Evolutionary conservation across 2,888 invertebrate species (phyloP), one percentile per base, ranked within the genome.

Genomic region (Pseudoips prasinana): DNA sequence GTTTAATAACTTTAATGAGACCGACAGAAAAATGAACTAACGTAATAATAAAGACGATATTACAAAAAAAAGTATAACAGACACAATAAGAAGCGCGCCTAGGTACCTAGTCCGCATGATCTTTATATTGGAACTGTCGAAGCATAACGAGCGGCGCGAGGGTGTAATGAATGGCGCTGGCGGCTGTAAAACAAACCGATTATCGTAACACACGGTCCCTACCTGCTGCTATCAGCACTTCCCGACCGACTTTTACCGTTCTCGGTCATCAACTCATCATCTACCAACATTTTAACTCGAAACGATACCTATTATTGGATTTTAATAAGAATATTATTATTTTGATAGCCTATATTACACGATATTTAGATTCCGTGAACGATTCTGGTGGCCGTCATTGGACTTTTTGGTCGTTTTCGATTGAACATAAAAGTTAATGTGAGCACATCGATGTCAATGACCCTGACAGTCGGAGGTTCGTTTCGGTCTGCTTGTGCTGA

Each of bases 401-500:
- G 37, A 43, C 14, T 46, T 53, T 58, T 49, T 51, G 49, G 54
- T 53, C 56, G 56, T 48, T 20, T n/a, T 58, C 48, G 57, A 57
- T 60, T 61, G 59, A 42, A 51, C 57, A 62, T 57, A 53, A 62
- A 57, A 55, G 46, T 56, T 50, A 51, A 60, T 50, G 58, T 61
- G 52, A 54, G 53, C 53, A 66, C 59, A 62, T 61, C 46, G 53
- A 62, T 75, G 84, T 82, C 83, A 81, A 69, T 81, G 83, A 81
- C 79, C 84, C 67, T 20, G 63, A 58, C 56, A 55, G 59, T 58
- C 44, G 36, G 62, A 58, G 64, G 58, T 72, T 64, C 66, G 74
- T 77, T 82, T 78, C 78, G 77, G 79, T 80, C 72, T 77, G 75
- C 66, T 77, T 73, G 67, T 74, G 68, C 75, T 79, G 79, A 79